Evolutionary conservation across 2,113 vertebrate species (phyloP), one percentile per base, ranked within the genome.

Genomic region (Haliaeetus leucogaster): DNA sequence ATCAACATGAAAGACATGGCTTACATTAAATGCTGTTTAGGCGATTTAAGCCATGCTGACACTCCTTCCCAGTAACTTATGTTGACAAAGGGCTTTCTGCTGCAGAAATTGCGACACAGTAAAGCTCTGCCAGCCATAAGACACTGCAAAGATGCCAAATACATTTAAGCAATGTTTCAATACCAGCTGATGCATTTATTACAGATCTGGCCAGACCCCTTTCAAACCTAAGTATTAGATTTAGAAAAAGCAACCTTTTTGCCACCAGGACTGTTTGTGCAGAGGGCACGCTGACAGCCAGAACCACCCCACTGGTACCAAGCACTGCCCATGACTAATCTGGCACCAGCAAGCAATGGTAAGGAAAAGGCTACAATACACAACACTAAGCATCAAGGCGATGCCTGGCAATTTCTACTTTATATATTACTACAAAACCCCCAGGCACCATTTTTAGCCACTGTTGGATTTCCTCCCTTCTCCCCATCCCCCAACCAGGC

Each of bases 401-500:
- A 34, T 27, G 82, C 79, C 63, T 68, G 62, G 72, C 59, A 22
- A 58, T 50, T 81, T 48, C 83, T 36, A 55, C 47, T 62, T 73
- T 26, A 48, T 63, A 7, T 4, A 32, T 82, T 68, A 58, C 74
- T 73, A 77, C 67, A 73, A 87, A n/a, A 34, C n/a, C 67, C 43
- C n/a, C 67, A 48, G n/a, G 78, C 84, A 95, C 81, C 93, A 65
- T 80, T 82, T 86, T 95, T 96, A 93, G 91, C 81, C 76, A 68
- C 89, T 80, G 77, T 6, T 96, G 89, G 66, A 94, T 95, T 91
- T 91, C 63, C 42, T 94, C 74, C 77, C 89, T 92, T 65, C 83
- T 82, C 62, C 95, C 95, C 95, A 93, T 87, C 94, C 96, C 94
- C 96, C 95, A 95, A 13, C 23, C 84, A 71, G 66, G 58, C 94